Percentiles rank a stretch among this genome's conserved stretches.
Evolutionary conservation across 2,113 vertebrate genomes (phyloP).

Genomic region (Gallinago undulata): DNA sequence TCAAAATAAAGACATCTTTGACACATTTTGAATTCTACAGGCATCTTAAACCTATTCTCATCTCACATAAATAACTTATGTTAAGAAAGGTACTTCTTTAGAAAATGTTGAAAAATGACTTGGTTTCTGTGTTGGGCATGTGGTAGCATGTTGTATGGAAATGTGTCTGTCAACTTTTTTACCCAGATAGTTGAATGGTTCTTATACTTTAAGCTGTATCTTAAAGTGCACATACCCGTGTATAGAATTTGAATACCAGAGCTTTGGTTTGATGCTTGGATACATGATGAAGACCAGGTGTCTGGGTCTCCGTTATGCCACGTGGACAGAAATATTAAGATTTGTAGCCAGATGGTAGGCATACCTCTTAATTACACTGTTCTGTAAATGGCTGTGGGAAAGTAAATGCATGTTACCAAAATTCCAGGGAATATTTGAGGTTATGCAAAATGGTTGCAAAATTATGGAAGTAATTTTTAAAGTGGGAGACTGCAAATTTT

Average conservation of each 20-base stretch:
- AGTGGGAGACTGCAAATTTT: background rate
- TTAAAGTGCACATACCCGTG: accelerated
- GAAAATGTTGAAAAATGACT: background rate
- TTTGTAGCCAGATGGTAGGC: background rate
- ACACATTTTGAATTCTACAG: background rate
- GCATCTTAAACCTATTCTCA: background rate
- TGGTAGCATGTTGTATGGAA: background rate
- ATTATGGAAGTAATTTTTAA: background rate
- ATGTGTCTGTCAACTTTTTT: background rate
- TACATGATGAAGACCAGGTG: background rate
- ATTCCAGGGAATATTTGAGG: background rate
- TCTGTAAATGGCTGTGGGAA: background rate
- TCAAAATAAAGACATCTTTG: background rate
- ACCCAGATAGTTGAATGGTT: background rate
- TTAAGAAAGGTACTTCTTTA: background rate
- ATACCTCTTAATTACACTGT: background rate
- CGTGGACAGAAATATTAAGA: background rate
- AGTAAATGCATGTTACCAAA: background rate
- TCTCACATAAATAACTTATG: background rate
- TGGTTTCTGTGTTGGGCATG: background rate
- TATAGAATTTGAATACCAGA: background rate
- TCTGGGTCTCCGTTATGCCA: background rate
- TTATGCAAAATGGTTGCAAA: background rate
- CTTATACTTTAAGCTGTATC: background rate
- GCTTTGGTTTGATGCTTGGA: background rate